Evolutionary conservation across 2,113 vertebrate species (phyloP).

Genomic region (Halichoeres trimaculatus): DNA sequence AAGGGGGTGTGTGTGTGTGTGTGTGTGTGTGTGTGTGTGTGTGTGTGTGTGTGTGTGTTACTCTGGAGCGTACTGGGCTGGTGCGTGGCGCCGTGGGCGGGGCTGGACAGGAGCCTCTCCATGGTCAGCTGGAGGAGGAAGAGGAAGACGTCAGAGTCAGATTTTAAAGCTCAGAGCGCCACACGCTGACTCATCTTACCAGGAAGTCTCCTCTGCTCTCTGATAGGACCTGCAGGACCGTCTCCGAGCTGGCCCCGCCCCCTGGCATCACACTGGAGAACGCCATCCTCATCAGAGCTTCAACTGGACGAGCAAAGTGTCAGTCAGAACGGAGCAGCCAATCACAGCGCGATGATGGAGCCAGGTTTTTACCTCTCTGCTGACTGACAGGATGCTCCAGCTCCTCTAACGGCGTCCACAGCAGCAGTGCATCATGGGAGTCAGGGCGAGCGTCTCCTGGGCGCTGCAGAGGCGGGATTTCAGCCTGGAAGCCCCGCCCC

Average conservation of each 20-base stretch:
- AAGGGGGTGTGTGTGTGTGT: not conserved
- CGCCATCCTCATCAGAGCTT: constrained; percentile 57
- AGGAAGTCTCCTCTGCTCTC: constrained; percentile 65
- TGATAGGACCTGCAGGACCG: constrained; percentile 53
- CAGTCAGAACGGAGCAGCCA: not conserved
- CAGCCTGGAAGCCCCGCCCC: constrained; percentile 61
- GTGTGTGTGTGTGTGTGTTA: too few species aligned
- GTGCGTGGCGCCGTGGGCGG: not conserved
- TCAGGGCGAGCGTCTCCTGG: not conserved
- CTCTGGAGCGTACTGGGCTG: too few species aligned
- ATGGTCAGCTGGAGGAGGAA: constrained; percentile 46
- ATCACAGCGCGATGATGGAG: not conserved
- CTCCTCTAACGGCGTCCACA: constrained; percentile 51
- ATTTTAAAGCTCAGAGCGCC: too few species aligned
- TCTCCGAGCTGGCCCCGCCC: constrained; percentile 39
- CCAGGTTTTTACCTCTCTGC: constrained; percentile 48
- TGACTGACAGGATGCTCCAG: constrained; percentile 45
- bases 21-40: not conserved
- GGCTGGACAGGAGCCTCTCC: constrained; percentile 48
- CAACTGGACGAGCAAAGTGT: constrained; percentile 35
- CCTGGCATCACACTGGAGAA: constrained; percentile 60
- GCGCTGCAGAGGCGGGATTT: constrained; percentile 27
- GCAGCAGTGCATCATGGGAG: constrained; percentile 62
- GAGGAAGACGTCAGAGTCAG: not conserved
- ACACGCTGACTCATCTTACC: constrained; percentile 55